A percentile compares a stretch with the other conserved stretches of the same genome.
Evolutionary conservation across 64 coral and sea anemone species (phyloP).

Genomic region (Orbicella faveolata): DNA sequence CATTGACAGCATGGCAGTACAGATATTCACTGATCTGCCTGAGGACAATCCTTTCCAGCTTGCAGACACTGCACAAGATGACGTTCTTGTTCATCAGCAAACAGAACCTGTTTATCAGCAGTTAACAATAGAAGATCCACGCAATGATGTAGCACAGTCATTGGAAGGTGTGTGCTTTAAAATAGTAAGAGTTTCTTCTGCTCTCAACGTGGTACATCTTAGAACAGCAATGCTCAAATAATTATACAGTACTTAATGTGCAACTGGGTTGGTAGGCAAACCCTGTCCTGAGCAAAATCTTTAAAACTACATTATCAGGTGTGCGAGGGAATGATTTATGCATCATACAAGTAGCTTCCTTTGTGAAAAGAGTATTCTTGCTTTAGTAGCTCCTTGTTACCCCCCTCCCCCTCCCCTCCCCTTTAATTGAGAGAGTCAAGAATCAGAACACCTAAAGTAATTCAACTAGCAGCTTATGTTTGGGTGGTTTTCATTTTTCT

Average conservation of each 20-base stretch:
- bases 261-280: background rate
- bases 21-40: slow-evolving; percentile 51
- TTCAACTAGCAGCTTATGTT: too few relatives aligned
- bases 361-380: too few relatives aligned
- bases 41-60: slow-evolving; percentile 18
- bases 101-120: slow-evolving; percentile 26
- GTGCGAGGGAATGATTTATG: too few relatives aligned
- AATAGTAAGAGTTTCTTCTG: background rate
- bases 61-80: background rate
- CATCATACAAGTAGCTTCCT: too few relatives aligned
- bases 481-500: too few relatives aligned
- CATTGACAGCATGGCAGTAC: slow-evolving; percentile 28
- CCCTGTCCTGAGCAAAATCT: background rate
- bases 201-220: too few relatives aligned
- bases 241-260: background rate
- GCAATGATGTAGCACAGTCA: slow-evolving; percentile 5
- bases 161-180: background rate
- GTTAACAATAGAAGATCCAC: slow-evolving; percentile 2
- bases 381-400: too few relatives aligned
- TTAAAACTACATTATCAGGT: too few relatives aligned
- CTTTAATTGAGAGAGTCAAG: too few relatives aligned
- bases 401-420: too few relatives aligned
- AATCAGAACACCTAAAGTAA: too few relatives aligned
- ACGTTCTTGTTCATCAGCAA: background rate
- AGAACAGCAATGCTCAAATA: background rate